These are phyloP conservation scores for Linyphia triangularis DNA, from an alignment of 2,888 invertebrate genomes.

Conservation along the genomic window DNA sequence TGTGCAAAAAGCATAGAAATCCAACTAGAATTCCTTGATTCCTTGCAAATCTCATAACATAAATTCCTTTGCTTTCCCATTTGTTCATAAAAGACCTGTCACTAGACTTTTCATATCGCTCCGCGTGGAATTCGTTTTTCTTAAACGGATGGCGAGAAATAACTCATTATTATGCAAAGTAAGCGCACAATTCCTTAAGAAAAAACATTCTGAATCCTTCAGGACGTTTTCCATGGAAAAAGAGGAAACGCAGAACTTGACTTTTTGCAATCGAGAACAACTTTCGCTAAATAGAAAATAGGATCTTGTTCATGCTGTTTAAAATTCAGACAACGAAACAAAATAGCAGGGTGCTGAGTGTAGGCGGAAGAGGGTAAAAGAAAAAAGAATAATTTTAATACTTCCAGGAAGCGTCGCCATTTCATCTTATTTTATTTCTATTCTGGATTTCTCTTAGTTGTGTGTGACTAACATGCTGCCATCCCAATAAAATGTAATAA, in stretches of 20 bases:
- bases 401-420: slow-evolving; percentile 45
- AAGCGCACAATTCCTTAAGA: slow-evolving; percentile 38
- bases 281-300: slow-evolving; percentile 68
- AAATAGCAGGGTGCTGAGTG: slow-evolving; percentile 30
- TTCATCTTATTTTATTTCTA: slow-evolving; percentile 62
- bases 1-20: not conserved
- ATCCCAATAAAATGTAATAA: slow-evolving; percentile 71
- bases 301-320: slow-evolving; percentile 61
- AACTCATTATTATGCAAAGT: slow-evolving; percentile 68
- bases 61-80: slow-evolving; percentile 14
- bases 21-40: not conserved
- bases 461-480: slow-evolving; percentile 27
- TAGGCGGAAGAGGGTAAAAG: not conserved
- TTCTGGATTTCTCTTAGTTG: slow-evolving; percentile 38
- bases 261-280: slow-evolving; percentile 57
- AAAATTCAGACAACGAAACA: slow-evolving; percentile 67
- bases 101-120: slow-evolving; percentile 15
- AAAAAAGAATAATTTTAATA: slow-evolving; percentile 60
- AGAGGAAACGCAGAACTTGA: slow-evolving; percentile 23
- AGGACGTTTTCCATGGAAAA: slow-evolving; percentile 13
- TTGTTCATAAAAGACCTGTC: slow-evolving; percentile 1
- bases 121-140: slow-evolving; percentile 27
- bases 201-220: slow-evolving; percentile 29
- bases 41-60: not conserved
- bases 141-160: slow-evolving; percentile 33